Percentiles rank a stretch among this genome's conserved stretches.
phyloP scores from a whole-genome alignment of 2,888 invertebrate genomes.

The Pyrochroa serraticornis region DNA sequence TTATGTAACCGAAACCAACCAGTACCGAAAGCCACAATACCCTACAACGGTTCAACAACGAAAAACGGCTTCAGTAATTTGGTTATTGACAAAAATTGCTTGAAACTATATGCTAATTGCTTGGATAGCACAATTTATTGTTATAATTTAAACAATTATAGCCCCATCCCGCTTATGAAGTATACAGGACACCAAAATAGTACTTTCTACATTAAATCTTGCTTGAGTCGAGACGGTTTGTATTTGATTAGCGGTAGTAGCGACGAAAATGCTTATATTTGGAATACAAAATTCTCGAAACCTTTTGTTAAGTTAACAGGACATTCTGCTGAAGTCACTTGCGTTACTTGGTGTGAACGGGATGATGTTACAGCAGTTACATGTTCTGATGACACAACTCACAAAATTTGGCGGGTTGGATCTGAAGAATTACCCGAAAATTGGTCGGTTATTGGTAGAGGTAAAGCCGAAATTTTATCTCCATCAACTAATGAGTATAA shows the following conservation, averaged over 20 bases:
- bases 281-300: constrained; percentile 70
- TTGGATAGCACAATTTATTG: constrained; percentile 86
- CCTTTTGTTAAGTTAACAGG: constrained; percentile 76
- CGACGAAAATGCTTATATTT: constrained; percentile 85
- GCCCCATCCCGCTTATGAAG: constrained; percentile 67
- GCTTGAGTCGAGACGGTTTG: constrained; percentile 78
- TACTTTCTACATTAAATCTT: constrained; percentile 85
- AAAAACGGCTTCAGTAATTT: constrained; percentile 80
- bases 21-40: constrained; percentile 72
- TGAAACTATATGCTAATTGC: constrained; percentile 82
- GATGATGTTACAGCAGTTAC: constrained; percentile 73
- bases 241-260: constrained; percentile 90
- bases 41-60: constrained; percentile 75
- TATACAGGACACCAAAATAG: constrained; percentile 78
- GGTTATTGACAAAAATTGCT: constrained; percentile 71
- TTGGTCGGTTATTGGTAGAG: constrained; percentile 44
- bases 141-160: constrained; percentile 77
- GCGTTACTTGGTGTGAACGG: constrained; percentile 77
- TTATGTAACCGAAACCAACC: constrained; percentile 71
- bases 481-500: constrained; percentile 15
- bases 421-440: constrained; percentile 56
- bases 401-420: constrained; percentile 77
- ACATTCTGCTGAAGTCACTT: constrained; percentile 86
- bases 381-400: constrained; percentile 82
- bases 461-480: constrained; percentile 47